A percentile compares a stretch with the other conserved stretches of the same genome.
These are phyloP conservation scores for Sialis lutaria DNA, from an alignment of 2,888 invertebrate genomes.

Conservation along the genomic window DNA sequence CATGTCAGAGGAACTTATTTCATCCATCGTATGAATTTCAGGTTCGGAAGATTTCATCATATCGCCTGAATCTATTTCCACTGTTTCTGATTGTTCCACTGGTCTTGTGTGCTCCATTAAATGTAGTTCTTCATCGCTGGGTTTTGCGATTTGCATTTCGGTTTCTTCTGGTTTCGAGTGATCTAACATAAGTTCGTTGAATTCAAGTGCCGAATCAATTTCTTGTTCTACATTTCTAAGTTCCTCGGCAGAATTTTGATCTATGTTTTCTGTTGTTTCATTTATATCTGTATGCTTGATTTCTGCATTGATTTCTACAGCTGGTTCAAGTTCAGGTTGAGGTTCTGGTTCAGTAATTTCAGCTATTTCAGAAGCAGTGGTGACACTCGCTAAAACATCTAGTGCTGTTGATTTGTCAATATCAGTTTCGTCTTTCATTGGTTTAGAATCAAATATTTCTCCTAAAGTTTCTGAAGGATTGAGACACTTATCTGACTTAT, in stretches of 20 bases:
- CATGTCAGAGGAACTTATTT: not conserved
- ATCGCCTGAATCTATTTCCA: not conserved
- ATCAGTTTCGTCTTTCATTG: not conserved
- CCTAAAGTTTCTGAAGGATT: not conserved
- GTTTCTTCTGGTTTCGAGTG: not conserved
- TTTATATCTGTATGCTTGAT: conserved; percentile 3
- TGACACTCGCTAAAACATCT: conserved; percentile 4
- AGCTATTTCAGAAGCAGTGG: conserved; percentile 2
- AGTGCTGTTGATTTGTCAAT: conserved; percentile 1
- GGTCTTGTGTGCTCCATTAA: conserved; percentile 1
- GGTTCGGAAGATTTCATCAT: conserved; percentile 2
- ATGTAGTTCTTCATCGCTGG: not conserved
- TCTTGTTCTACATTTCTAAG: too few species aligned
- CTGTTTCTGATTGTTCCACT: conserved; percentile 5
- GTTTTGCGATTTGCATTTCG: not conserved
- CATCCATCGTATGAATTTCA: conserved; percentile 3
- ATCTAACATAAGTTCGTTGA: not conserved
- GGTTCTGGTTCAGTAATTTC: not conserved
- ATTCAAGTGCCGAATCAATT: not conserved
- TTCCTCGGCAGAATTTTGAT: not conserved
- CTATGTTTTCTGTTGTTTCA: too few species aligned
- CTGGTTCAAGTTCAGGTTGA: not conserved
- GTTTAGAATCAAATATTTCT: not conserved
- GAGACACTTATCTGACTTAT: conserved; percentile 2
- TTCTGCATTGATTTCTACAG: not conserved